Percentiles rank a stretch among this genome's conserved stretches.
Conservation (phyloP, 2,113 vertebrate species). For the Phrynocephalus versicolor region DNA sequence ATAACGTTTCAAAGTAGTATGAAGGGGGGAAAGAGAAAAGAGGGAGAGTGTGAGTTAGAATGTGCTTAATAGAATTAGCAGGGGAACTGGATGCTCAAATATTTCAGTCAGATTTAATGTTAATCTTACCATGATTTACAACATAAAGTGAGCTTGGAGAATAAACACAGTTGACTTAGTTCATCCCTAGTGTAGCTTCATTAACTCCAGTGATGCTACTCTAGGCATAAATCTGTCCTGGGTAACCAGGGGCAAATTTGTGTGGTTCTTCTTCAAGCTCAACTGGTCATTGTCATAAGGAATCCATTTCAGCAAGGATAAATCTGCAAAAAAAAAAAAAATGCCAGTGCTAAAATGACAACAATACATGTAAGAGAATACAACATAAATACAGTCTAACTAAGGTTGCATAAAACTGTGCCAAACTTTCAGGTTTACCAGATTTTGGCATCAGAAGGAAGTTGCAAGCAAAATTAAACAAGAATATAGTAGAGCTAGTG, state of each 20-base stretch:
- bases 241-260: neutral
- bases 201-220: constrained; percentile 37
- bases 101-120: constrained; percentile 69
- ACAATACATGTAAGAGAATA: too few relatives aligned
- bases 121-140: constrained; percentile 68
- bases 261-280: constrained; percentile 10
- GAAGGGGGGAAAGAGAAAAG: constrained; percentile 14
- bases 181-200: constrained; percentile 40
- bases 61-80: constrained; percentile 69
- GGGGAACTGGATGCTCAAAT: constrained; percentile 59
- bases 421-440: too few relatives aligned
- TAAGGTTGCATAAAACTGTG: too few relatives aligned
- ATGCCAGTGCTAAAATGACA: too few relatives aligned
- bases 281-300: neutral
- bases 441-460: neutral
- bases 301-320: neutral
- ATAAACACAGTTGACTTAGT: constrained; percentile 53
- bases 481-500: too few relatives aligned
- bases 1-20: constrained; percentile 68
- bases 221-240: constrained; percentile 29
- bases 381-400: too few relatives aligned
- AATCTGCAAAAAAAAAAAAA: too few relatives aligned
- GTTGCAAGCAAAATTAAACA: neutral
- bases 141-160: constrained; percentile 55
- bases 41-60: constrained; percentile 32